Evolutionary conservation across 1,140 invertebrate species (phyloP).

Genomic region (Leucophenga varia): DNA sequence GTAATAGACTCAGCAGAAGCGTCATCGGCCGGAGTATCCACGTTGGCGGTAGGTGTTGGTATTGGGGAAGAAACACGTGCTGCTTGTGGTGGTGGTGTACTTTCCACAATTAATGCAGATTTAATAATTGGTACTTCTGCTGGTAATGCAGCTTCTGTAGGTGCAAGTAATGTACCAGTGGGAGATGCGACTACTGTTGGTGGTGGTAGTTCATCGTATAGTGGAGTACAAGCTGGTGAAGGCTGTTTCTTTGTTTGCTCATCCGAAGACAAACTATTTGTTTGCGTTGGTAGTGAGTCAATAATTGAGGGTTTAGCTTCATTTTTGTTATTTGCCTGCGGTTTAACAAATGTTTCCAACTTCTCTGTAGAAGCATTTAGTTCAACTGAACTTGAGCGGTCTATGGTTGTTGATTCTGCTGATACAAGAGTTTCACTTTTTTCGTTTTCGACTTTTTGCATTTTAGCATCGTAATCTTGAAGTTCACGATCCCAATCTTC

Average conservation of each 20-base stretch:
- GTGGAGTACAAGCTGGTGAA: constrained; percentile 37
- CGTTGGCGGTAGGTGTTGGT: no score
- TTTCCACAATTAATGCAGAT: no score
- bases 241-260: constrained; percentile 15
- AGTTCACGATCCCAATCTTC: constrained; percentile 52
- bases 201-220: constrained; percentile 44
- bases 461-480: constrained; percentile 41
- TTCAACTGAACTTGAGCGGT: no score
- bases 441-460: constrained; percentile 24
- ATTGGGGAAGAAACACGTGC: no score
- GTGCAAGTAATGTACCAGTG: neutral
- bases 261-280: neutral
- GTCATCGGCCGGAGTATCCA: no score
- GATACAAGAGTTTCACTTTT: constrained; percentile 4
- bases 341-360: neutral
- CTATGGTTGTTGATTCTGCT: neutral
- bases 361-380: no score
- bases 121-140: no score
- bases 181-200: constrained; percentile 5
- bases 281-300: neutral
- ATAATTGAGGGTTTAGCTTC: neutral
- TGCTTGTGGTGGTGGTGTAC: no score
- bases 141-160: neutral
- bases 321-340: neutral
- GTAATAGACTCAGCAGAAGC: no score